Percentiles rank a stretch among this genome's conserved stretches.
phyloP scores from a whole-genome alignment of 2,797 vertebrate species.

The Limosa lapponica region DNA sequence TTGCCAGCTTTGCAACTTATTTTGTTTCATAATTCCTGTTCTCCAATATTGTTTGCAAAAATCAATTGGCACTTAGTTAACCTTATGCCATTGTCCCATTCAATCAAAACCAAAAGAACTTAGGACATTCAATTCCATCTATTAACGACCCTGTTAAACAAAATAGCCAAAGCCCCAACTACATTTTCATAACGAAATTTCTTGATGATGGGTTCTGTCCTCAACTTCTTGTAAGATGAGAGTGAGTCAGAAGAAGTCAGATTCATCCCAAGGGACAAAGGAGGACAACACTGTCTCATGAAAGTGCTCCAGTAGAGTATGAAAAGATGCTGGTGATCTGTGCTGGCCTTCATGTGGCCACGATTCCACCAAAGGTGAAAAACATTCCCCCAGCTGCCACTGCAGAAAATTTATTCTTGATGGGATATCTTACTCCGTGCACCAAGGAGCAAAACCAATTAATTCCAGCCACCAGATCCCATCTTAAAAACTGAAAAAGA shows the following conservation, averaged over 20 bases:
- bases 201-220: not conserved
- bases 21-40: not conserved
- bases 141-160: not conserved
- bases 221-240: not conserved
- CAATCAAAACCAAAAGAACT: not conserved
- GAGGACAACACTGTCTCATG: not conserved
- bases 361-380: fast-evolving
- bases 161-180: not conserved
- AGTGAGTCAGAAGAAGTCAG: not conserved
- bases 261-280: not conserved
- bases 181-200: not conserved
- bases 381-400: not conserved
- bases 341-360: not conserved
- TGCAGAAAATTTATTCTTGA: not conserved
- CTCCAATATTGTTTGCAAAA: not conserved
- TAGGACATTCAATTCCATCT: not conserved
- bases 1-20: not conserved
- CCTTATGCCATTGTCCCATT: not conserved
- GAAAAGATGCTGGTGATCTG: not conserved
- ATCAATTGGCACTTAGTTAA: not conserved
- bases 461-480: not conserved
- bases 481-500: not conserved
- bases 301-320: not conserved
- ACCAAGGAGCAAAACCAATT: not conserved
- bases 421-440: not conserved